Evolutionary conservation across 2,888 invertebrate genomes (phyloP).

Genomic region (Aleiodes leptofemur): DNA sequence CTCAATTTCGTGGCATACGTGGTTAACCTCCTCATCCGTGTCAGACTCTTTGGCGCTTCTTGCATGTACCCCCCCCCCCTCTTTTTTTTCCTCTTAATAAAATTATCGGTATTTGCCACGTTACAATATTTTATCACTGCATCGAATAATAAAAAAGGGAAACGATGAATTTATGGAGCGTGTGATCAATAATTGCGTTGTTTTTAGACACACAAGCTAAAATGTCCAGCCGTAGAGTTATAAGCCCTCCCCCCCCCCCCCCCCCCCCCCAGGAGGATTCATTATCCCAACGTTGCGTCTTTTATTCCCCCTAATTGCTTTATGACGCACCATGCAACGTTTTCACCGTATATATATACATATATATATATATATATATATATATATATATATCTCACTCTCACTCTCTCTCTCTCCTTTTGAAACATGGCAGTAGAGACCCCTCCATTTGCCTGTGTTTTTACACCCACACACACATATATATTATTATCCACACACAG

Average conservation of each 20-base stretch:
- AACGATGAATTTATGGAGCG: constrained; percentile 33
- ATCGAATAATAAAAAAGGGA: constrained; percentile 28
- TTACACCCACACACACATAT: constrained; percentile 35
- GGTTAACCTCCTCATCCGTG: constrained; percentile 1
- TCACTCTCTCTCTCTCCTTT: constrained; percentile 32
- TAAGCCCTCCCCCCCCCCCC: constrained; percentile 13
- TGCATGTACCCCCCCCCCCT: too few relatives aligned
- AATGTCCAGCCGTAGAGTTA: neutral
- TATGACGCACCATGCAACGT: constrained; percentile 57
- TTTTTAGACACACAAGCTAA: constrained; percentile 43
- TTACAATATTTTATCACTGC: constrained; percentile 9
- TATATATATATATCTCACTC: neutral
- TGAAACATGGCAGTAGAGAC: neutral
- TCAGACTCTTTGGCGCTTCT: too few relatives aligned
- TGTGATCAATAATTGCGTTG: constrained; percentile 52
- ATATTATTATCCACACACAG: neutral
- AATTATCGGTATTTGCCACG: too few relatives aligned
- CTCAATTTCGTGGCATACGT: constrained; percentile 3
- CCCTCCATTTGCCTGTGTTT: constrained; percentile 15
- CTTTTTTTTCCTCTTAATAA: too few relatives aligned
- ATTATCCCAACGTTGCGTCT: constrained; percentile 58
- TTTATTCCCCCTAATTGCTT: constrained; percentile 61
- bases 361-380: constrained; percentile 4
- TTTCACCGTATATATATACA: constrained; percentile 15
- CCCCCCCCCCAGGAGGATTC: constrained; percentile 52